Conservation (phyloP, 2,113 vertebrate species). For the Peromyscus californicus region DNA sequence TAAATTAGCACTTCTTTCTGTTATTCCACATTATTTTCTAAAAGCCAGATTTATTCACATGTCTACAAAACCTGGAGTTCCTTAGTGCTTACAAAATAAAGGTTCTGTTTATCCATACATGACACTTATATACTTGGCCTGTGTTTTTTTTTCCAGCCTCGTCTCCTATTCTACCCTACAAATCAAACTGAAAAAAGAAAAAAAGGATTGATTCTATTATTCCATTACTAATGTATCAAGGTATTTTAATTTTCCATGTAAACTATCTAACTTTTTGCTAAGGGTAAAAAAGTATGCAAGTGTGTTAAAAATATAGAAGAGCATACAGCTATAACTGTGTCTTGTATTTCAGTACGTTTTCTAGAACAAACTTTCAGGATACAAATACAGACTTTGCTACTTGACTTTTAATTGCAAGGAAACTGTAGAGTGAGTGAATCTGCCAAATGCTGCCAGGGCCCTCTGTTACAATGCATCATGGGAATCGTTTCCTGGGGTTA, state of each 20-base stretch:
- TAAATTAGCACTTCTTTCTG: not conserved
- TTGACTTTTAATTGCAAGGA: not conserved
- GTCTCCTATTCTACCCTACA: not conserved
- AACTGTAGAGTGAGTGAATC: not conserved
- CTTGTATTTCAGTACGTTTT: not conserved
- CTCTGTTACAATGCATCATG: not conserved
- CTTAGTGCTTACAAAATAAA: not conserved
- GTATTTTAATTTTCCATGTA: not conserved
- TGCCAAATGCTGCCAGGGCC: not conserved
- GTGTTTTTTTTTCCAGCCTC: not conserved
- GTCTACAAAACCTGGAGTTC: not conserved
- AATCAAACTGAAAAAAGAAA: not conserved
- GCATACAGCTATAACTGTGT: not conserved
- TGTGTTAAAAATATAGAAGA: not conserved
- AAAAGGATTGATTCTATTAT: not conserved
- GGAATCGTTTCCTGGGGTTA: not conserved
- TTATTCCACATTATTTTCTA: not conserved
- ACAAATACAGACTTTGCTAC: not conserved
- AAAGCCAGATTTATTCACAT: not conserved
- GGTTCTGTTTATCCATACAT: not conserved
- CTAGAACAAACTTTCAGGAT: not conserved
- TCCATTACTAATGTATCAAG: not conserved
- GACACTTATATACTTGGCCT: not conserved
- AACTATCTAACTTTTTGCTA: not conserved
- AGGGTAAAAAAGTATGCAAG: not conserved